Base-by-base conservation (phyloP, 2,888 invertebrate genomes). In the Operophtera brumata region DNA sequence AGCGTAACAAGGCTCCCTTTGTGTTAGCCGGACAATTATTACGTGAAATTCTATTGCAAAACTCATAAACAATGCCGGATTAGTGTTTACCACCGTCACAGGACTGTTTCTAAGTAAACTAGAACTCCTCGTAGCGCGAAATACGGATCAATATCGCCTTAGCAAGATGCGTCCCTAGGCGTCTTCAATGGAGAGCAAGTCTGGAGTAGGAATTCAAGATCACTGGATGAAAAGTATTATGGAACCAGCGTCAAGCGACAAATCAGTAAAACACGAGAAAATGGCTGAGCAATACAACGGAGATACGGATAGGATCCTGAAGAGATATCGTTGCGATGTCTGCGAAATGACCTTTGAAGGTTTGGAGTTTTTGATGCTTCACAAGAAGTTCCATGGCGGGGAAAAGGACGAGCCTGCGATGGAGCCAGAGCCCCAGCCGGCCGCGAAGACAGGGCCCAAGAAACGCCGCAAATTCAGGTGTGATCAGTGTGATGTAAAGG, bases 1-100 rank as follows among this genome's bases (percentile, higher is more conserved):
- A 81, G 82, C 74, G 89, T 86, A 88, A 89, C 90, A 90, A 90
- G 90, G 89, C 88, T 90, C 78, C 75, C 86, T 89, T 90, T 88
- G 88, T 89, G 77, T 85, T 86, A 82, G 80, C 77, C 78, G 65
- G 62, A 57, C 63, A 55, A 62, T 64, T 73, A 75, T 78, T 77
- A 71, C 78, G 77, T 75, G 77, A 83, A 86, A 83, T 80, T 79
- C 72, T 73, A 70, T 73, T 74, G 73, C 73, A 64, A 78, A 82
- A 75, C 75, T 75, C 77, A 86, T 87, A 85, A 88, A 89, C 87
- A 88, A 84, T 80, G 78, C 73, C 70, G 57, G 73, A 78, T 76
- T 80, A 82, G 69, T 69, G 74, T 74, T 72, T 62, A 57, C 48
- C 25, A 41, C 34, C 12, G 40, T 14, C 8, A 28, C 6, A 12